These are phyloP conservation scores for Dinothrombium tinctorium DNA, from an alignment of 1,140 invertebrate species.

Conservation along the genomic window DNA sequence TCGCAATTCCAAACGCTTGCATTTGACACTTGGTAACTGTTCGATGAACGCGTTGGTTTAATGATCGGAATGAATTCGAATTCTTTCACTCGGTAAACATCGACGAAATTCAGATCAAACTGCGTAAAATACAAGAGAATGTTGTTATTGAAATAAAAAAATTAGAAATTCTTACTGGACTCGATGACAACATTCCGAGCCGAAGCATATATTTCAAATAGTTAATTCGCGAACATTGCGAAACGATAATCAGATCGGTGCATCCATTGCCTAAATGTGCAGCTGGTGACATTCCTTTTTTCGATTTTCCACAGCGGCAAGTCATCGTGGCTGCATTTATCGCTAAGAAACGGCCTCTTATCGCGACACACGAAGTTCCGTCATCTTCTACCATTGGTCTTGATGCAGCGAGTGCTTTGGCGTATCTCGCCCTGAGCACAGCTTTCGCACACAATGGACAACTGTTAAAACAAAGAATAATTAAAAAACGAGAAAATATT, in stretches of 20 bases:
- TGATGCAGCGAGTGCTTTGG: not conserved
- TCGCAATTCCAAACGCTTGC: constrained; percentile 53
- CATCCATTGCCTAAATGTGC: constrained; percentile 59
- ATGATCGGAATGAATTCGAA: constrained; percentile 12
- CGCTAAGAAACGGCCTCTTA: constrained; percentile 39
- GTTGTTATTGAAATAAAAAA: not conserved
- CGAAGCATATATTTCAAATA: constrained; percentile 40
- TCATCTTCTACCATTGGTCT: constrained; percentile 4
- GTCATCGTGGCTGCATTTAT: constrained; percentile 51
- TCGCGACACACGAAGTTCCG: constrained; percentile 23
- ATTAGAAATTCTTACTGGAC: constrained; percentile 27
- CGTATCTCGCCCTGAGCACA: constrained; percentile 1
- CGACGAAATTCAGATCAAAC: constrained; percentile 50
- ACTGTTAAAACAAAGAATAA: constrained; percentile 6
- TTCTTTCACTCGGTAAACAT: constrained; percentile 39
- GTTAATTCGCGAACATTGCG: constrained; percentile 43
- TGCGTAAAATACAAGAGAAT: constrained; percentile 19
- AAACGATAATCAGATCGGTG: constrained; percentile 47
- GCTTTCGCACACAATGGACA: constrained; percentile 12
- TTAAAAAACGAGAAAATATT: not conserved
- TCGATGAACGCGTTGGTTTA: constrained; percentile 5
- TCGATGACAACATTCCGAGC: constrained; percentile 23
- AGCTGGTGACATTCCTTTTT: constrained; percentile 47
- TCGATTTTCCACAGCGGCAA: constrained; percentile 45
- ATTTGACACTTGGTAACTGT: constrained; percentile 5